A percentile compares a stretch with the other conserved stretches of the same genome.
These are phyloP conservation scores for Anoplolepis gracilipes DNA, from an alignment of 1,140 invertebrate genomes.

Conservation along the genomic window DNA sequence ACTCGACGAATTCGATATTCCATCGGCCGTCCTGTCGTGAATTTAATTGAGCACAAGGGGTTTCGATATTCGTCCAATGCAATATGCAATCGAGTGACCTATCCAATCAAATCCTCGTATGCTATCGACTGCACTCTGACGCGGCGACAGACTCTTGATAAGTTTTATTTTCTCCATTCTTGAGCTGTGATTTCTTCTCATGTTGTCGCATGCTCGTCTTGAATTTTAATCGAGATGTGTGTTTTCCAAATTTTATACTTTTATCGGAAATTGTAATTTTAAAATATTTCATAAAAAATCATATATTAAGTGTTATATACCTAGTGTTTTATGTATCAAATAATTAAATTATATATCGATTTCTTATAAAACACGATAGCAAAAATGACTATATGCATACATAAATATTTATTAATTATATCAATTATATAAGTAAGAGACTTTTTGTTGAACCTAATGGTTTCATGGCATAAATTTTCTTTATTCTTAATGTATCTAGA, in stretches of 20 bases:
- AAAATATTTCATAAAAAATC: neutral
- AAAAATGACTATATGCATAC: neutral
- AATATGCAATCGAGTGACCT: constrained; percentile 69
- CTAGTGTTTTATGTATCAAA: too few species aligned
- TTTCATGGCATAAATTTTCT: neutral
- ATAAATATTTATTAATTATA: neutral
- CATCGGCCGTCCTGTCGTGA: constrained; percentile 49
- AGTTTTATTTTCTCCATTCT: constrained; percentile 62
- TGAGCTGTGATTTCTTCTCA: constrained; percentile 16
- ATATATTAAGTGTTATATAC: too few species aligned
- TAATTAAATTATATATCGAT: too few species aligned
- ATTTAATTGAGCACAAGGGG: constrained; percentile 74
- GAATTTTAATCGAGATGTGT: neutral
- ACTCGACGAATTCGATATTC: constrained; percentile 66
- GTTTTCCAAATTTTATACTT: neutral
- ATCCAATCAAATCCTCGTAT: constrained; percentile 68
- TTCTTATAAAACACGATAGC: neutral
- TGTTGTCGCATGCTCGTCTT: neutral
- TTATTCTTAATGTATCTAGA: neutral
- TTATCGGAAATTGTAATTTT: neutral
- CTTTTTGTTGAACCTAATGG: neutral
- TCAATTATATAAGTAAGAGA: neutral
- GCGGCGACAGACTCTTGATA: constrained; percentile 65
- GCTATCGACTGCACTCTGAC: constrained; percentile 51
- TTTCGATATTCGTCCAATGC: constrained; percentile 71